Base-by-base conservation (phyloP, 2,797 vertebrate genomes). In the Mallotus villosus region DNA sequence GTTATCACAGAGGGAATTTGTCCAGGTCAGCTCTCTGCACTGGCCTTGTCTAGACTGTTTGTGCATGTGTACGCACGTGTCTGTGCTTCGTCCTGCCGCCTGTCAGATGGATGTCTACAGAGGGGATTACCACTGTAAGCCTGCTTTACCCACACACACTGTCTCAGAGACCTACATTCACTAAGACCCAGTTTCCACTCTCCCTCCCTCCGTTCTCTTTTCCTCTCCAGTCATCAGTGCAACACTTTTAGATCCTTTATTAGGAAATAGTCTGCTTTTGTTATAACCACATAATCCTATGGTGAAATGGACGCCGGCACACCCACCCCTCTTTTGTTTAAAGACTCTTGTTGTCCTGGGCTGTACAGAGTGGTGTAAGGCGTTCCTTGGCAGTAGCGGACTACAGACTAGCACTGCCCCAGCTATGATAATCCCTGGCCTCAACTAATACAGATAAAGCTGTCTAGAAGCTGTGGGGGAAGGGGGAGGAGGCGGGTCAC, bases 51-150 rank as follows among this genome's bases (percentile, higher is more conserved):
- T 80, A 87, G 83, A 84, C 83, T 73, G 34, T 41, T 16, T 58
- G 51, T 59, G 34, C 46, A 68, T 71, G 77, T 75, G 61, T 34
- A 22, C n/a, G 29, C 41, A 55, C 32, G 69, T 82, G 84, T 90
- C 90, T 90, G 62, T 90, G 62, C 83, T 74, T 78, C 70, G 83
- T 90, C 84, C 91, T 89, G 88, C 85, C 85, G 85, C 84, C 86
- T 81, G 89, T 93, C 90, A 93, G 91, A 91, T 92, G 90, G 90
- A 86, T 88, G 92, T 94, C 92, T 94, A 89, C 87, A 87, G 88
- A 89, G 85, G 87, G 91, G 92, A 93, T 93, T 93, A 93, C 77
- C 71, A 84, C 85, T 79, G 81, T 94, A 93, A 93, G 90, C 91
- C 91, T 90, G 82, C 86, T 92, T 92, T 93, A 78, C 51, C 55